These are phyloP conservation scores for Nesidiocoris tenuis DNA, from an alignment of 2,888 invertebrate genomes.

Conservation along the genomic window DNA sequence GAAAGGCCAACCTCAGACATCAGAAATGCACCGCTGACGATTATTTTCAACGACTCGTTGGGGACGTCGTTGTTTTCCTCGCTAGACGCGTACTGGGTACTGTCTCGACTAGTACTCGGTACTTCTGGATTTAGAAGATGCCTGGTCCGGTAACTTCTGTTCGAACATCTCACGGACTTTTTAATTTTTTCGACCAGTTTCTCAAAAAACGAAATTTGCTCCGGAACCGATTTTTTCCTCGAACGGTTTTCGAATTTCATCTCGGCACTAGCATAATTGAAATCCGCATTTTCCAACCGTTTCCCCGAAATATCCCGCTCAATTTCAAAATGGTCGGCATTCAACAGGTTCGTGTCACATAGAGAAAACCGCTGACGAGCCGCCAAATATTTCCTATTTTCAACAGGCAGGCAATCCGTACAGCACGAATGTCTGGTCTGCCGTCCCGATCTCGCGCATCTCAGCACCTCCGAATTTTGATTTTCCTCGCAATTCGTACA, in stretches of 20 bases:
- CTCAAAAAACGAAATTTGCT: background rate
- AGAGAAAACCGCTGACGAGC: background rate
- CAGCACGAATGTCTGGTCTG: background rate
- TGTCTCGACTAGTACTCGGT: too few relatives aligned
- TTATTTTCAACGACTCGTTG: too few relatives aligned
- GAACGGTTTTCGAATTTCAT: background rate
- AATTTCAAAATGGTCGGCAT: background rate
- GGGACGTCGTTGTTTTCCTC: too few relatives aligned
- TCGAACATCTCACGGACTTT: slow-evolving; percentile 14
- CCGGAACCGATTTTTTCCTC: background rate
- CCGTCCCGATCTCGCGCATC: background rate
- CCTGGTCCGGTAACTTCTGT: too few relatives aligned
- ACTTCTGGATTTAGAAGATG: too few relatives aligned
- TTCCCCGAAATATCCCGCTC: background rate
- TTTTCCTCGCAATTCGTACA: background rate
- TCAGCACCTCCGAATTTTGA: slow-evolving; percentile 1
- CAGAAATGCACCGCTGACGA: too few relatives aligned
- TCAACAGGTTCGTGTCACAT: background rate
- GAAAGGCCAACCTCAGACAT: background rate
- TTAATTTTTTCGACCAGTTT: slow-evolving; percentile 4
- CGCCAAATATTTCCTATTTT: too few relatives aligned
- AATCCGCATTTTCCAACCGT: background rate
- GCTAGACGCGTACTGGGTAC: too few relatives aligned
- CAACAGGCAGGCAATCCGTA: background rate
- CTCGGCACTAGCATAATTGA: background rate